Conservation (phyloP, 2,113 vertebrate species). For the Marmota flaviventris region DNA sequence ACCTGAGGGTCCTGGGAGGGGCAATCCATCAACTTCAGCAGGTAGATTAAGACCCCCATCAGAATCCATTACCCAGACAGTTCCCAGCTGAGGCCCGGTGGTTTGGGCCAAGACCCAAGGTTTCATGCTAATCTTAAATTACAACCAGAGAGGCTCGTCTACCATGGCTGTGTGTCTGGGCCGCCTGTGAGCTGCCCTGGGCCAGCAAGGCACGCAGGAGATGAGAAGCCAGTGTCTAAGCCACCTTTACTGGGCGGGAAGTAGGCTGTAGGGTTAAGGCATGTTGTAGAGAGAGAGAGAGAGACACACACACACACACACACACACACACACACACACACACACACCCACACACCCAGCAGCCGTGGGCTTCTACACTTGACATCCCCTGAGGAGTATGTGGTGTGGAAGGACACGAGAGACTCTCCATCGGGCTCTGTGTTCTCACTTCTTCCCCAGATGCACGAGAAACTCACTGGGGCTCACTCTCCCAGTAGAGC, state of each 20-base stretch:
- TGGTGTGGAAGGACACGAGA: not conserved
- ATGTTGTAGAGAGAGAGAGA: not conserved
- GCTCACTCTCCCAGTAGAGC: not conserved
- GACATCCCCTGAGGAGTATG: not conserved
- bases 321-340: too few relatives aligned
- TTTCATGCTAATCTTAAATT: slow-evolving; percentile 67
- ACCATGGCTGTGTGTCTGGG: not conserved
- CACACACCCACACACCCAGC: too few relatives aligned
- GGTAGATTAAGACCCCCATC: slow-evolving; percentile 62
- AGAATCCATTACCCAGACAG: not conserved
- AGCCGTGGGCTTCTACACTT: not conserved
- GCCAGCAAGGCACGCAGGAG: not conserved
- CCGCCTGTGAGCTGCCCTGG: not conserved
- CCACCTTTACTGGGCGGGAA: not conserved
- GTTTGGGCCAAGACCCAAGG: slow-evolving; percentile 63
- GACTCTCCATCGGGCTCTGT: not conserved
- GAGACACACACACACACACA: too few relatives aligned
- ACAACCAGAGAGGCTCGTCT: slow-evolving; percentile 30
- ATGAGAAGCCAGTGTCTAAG: not conserved
- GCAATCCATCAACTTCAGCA: slow-evolving; percentile 67
- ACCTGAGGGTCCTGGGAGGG: slow-evolving; percentile 71
- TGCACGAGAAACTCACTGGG: fast-evolving
- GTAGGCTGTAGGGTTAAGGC: not conserved
- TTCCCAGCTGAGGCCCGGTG: slow-evolving; percentile 69
- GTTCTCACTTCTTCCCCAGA: not conserved